Base-by-base conservation (phyloP, 2,797 vertebrate genomes). In the Sebastes glaucus region DNA sequence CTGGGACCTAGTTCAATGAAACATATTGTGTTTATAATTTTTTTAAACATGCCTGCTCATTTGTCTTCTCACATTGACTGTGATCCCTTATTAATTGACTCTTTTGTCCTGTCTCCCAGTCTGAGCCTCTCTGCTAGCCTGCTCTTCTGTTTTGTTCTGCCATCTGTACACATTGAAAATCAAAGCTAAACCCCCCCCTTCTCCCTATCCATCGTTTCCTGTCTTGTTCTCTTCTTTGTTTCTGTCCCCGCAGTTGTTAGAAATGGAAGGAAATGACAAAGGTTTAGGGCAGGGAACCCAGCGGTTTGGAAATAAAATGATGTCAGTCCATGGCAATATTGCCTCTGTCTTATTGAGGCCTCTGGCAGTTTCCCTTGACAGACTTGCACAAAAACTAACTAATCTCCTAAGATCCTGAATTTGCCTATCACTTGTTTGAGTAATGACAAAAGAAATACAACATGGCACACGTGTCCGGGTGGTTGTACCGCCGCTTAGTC, bases 121-220 rank as follows among this genome's bases (percentile, higher is more conserved):
- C 78, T 62, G 71, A 75, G 65, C 72, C 33, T 63, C 75, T 64
- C 71, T 64, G 56, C 65, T 70, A 25, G 61, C 78, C 82, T 55
- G 73, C 79, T 83, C 75, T 46, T 60, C 64, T 76, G 64, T 88
- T 91, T 89, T 84, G 71, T 90, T 89, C 78, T 68, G 74, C 77
- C 81, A 84, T 88, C 82, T 87, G 68, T 68, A 87, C 81, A 81
- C 82, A 70, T 3, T 81, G 56, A 75, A 86, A 90, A 87, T 83
- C 68, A 89, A 85, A 83, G 81, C 16, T 20, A 28, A 32, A 16
- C 30, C 32, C 27, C 13, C 13, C 8, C 11, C 30, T 16, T 10
- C 18, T 23, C 27, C 14, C 33, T 11, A 53, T 46, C 28, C 25
- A 57, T 81, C 67, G 2, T 56, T 85, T 69, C 55, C 63, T 75